phyloP scores from a whole-genome alignment of 2,888 invertebrate genomes.

The Adineta ricciae region DNA sequence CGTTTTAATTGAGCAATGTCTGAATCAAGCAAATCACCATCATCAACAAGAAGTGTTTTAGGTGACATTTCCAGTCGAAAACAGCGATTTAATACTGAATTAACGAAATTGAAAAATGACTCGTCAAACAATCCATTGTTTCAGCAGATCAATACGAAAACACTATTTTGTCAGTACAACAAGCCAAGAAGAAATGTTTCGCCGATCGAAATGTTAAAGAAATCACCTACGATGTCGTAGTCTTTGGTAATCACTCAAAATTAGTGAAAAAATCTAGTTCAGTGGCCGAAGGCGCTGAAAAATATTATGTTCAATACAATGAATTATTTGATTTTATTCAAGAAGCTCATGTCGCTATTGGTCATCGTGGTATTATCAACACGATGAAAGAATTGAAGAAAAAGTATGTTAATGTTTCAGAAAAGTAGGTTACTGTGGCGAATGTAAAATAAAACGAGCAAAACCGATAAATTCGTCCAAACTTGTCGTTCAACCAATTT shows the following conservation, averaged over 20 bases:
- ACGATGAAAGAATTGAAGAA: background rate
- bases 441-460: background rate
- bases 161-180: background rate
- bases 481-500: background rate
- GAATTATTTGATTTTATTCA: background rate
- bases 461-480: background rate
- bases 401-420: background rate
- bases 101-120: background rate
- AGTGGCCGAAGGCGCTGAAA: background rate
- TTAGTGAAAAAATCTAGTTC: background rate
- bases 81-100: background rate
- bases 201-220: background rate
- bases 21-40: no score
- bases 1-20: no score
- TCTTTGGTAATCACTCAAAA: background rate
- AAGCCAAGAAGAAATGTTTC: background rate
- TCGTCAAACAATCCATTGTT: background rate
- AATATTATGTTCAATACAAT: background rate
- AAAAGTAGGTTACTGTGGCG: background rate
- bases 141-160: background rate
- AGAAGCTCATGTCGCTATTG: background rate
- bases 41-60: background rate
- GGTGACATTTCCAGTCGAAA: background rate
- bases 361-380: slow-evolving; percentile 1
- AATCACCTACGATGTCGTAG: background rate